Conservation (phyloP, 2,888 invertebrate genomes). For the Lasioglossum malachurum region DNA sequence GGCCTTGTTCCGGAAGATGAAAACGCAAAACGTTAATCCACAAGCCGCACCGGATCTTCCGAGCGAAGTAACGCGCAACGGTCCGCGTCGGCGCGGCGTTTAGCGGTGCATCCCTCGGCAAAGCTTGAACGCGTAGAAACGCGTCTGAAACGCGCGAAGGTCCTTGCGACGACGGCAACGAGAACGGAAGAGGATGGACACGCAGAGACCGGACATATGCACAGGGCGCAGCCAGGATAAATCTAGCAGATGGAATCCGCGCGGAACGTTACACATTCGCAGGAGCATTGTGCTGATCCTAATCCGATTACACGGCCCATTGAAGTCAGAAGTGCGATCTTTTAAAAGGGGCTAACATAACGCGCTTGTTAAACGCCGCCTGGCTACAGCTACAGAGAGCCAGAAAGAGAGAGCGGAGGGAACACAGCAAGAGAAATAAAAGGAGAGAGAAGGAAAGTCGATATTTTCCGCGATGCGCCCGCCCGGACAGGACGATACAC, state of each 20-base stretch:
- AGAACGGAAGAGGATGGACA: background rate
- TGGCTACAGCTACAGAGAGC: background rate
- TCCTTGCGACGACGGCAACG: background rate
- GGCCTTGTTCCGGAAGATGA: background rate
- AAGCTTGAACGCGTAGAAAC: background rate
- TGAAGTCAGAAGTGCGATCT: constrained; percentile 84
- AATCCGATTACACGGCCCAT: constrained; percentile 85
- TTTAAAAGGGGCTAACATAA: constrained; percentile 81
- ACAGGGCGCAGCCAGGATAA: constrained; percentile 29
- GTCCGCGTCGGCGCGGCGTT: constrained; percentile 6
- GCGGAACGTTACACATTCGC: constrained; percentile 72
- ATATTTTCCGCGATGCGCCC: constrained; percentile 77
- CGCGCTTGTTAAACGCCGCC: constrained; percentile 81
- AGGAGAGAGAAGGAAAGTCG: constrained; percentile 67
- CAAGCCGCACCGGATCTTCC: constrained; percentile 24
- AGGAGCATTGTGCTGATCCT: constrained; percentile 78
- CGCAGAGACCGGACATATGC: constrained; percentile 40
- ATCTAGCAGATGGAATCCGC: constrained; percentile 78
- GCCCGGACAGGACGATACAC: constrained; percentile 58
- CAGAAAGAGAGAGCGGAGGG: background rate
- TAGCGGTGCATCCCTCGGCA: background rate
- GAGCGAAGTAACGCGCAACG: constrained; percentile 12
- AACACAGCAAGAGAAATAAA: background rate
- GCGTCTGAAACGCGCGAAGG: constrained; percentile 2
- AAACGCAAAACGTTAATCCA: background rate